Evolutionary conservation across 2,888 invertebrate genomes (phyloP).

Genomic region (Leucozona laternaria): DNA sequence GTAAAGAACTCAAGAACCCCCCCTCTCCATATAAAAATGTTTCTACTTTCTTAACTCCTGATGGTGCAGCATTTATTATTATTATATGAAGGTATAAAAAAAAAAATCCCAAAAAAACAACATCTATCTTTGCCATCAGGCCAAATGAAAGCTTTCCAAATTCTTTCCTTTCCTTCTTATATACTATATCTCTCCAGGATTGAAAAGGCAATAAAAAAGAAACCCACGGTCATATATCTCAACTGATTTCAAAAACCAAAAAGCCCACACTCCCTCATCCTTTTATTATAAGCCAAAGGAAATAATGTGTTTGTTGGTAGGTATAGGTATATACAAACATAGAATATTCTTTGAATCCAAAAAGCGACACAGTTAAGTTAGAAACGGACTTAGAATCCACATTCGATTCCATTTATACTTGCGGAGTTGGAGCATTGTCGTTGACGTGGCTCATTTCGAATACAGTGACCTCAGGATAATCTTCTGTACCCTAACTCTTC

Average conservation of each 20-base stretch:
- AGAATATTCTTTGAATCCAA: slow-evolving; percentile 35
- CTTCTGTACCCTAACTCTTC: slow-evolving; percentile 74
- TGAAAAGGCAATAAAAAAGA: slow-evolving; percentile 73
- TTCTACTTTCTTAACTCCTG: slow-evolving; percentile 55
- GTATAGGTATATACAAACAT: neutral
- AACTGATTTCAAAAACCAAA: slow-evolving; percentile 52
- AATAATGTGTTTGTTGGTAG: neutral
- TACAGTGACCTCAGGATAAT: slow-evolving; percentile 77
- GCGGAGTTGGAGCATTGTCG: neutral
- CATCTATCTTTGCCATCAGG: slow-evolving; percentile 40
- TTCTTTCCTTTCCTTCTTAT: slow-evolving; percentile 16
- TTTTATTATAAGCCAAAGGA: slow-evolving; percentile 28
- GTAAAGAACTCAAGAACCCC: neutral
- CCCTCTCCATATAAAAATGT: slow-evolving; percentile 16
- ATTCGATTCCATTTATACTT: slow-evolving; percentile 35
- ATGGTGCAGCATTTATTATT: slow-evolving; percentile 42
- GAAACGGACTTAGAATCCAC: slow-evolving; percentile 64
- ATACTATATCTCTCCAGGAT: slow-evolving; percentile 17
- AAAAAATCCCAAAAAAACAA: slow-evolving; percentile 42
- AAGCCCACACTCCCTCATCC: slow-evolving; percentile 44
- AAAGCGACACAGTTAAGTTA: slow-evolving; percentile 43
- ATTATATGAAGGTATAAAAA: neutral
- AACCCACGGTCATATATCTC: slow-evolving; percentile 74
- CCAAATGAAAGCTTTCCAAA: slow-evolving; percentile 40
- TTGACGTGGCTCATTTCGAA: slow-evolving; percentile 69